Conservation (phyloP, 2,113 vertebrate species). For the Pholis gunnellus region DNA sequence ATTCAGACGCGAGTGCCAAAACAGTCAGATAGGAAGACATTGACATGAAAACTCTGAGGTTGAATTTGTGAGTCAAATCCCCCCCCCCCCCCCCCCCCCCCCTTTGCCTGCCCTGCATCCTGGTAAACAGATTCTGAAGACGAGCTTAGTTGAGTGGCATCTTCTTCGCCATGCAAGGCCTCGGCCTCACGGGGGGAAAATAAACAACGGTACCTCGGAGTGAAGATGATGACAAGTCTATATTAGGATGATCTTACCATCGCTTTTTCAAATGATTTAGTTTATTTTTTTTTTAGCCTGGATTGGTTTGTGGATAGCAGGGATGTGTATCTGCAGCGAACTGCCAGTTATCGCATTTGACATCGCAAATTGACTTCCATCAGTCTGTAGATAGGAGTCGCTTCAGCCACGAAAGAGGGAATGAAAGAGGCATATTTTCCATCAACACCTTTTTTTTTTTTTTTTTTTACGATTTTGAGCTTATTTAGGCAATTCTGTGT, state of each 20-base stretch:
- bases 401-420: conserved; percentile 30
- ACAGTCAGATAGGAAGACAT: conserved; percentile 74
- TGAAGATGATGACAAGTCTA: conserved; percentile 46
- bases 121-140: conserved; percentile 77
- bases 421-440: conserved; percentile 20
- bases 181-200: conserved; percentile 35
- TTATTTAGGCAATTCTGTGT: conserved; percentile 30
- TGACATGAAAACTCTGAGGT: conserved; percentile 67
- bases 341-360: conserved; percentile 56
- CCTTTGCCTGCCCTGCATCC: conserved; percentile 52
- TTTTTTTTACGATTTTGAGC: conserved; percentile 22
- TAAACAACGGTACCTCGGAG: conserved; percentile 15
- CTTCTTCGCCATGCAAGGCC: conserved; percentile 54
- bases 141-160: conserved; percentile 72
- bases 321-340: conserved; percentile 18
- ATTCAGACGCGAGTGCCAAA: conserved; percentile 72
- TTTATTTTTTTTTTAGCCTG: conserved; percentile 57
- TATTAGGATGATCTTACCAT: conserved; percentile 64
- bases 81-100: conserved; percentile 47
- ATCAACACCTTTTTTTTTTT: neutral
- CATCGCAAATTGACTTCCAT: conserved; percentile 56
- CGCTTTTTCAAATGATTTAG: conserved; percentile 55
- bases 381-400: conserved; percentile 19
- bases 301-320: conserved; percentile 30
- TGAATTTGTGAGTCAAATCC: conserved; percentile 77